Conservation (phyloP, 2,888 invertebrate species). For the Entomobrya multifasciata region DNA sequence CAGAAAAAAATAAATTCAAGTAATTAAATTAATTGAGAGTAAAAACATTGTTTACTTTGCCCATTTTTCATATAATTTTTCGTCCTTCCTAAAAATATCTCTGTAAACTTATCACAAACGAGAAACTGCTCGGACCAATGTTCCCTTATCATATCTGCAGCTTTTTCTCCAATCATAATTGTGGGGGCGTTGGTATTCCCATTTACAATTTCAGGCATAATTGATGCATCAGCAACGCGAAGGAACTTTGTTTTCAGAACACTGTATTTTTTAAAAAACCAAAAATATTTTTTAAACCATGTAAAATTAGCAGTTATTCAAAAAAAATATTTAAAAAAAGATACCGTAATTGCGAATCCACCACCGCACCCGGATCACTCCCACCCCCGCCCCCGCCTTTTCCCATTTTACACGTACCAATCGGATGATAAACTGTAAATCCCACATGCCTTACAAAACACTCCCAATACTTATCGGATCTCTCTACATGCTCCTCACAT, state of each 20-base stretch:
- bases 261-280: constrained; percentile 17
- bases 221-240: constrained; percentile 45
- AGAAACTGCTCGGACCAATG: constrained; percentile 53
- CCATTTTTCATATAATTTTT: neutral
- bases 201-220: constrained; percentile 52
- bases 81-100: neutral
- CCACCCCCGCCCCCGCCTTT: no score
- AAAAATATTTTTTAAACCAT: neutral
- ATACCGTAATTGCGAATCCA: constrained; percentile 78
- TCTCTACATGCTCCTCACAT: constrained; percentile 7
- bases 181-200: constrained; percentile 62
- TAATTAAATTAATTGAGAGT: neutral
- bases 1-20: neutral
- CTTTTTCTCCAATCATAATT: constrained; percentile 76
- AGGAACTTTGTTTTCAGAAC: constrained; percentile 42
- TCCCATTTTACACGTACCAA: constrained; percentile 86
- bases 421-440: constrained; percentile 82
- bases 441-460: constrained; percentile 32
- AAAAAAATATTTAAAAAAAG: neutral
- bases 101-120: constrained; percentile 36
- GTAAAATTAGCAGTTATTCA: neutral
- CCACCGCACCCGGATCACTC: constrained; percentile 74
- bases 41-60: neutral
- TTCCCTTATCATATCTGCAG: constrained; percentile 65
- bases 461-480: constrained; percentile 58